These are phyloP conservation scores for Eulemur mongoz DNA, from an alignment of 2,797 vertebrate species.

Conservation along the genomic window DNA sequence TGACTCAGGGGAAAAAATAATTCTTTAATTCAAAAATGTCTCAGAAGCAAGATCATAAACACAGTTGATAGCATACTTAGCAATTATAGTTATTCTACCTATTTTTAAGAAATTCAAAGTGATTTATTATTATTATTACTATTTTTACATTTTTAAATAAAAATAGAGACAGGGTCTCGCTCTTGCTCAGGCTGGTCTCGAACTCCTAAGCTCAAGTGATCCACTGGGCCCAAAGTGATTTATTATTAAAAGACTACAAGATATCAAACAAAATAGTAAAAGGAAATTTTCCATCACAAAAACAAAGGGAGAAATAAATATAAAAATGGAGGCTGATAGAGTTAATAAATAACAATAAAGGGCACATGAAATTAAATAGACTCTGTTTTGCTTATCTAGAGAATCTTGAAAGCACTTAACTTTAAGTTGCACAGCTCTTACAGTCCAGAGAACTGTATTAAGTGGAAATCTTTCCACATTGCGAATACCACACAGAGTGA, in stretches of 20 bases:
- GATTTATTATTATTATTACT: not conserved
- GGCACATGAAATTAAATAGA: not conserved
- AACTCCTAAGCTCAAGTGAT: too few species aligned
- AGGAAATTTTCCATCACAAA: not conserved
- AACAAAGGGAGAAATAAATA: not conserved
- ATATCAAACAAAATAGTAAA: not conserved
- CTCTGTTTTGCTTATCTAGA: not conserved
- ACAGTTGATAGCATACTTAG: conserved; percentile 24
- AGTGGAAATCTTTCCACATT: conserved; percentile 42
- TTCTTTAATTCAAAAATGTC: not conserved
- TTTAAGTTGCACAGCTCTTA: conserved; percentile 14
- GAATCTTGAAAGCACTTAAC: conserved; percentile 51
- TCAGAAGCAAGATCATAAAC: not conserved
- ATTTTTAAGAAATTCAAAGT: not conserved
- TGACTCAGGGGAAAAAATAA: not conserved
- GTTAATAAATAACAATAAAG: conserved; percentile 65
- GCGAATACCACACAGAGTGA: not conserved
- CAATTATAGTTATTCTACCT: not conserved
- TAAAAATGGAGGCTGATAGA: not conserved
- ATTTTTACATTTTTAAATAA: too few species aligned
- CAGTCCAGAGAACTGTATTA: conserved; percentile 34
- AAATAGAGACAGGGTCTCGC: too few species aligned
- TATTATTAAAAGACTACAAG: not conserved
- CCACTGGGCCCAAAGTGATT: not conserved
- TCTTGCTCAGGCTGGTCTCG: too few species aligned